These are phyloP conservation scores for Odontophorus gujanensis DNA, from an alignment of 2,113 vertebrate species.

Conservation along the genomic window DNA sequence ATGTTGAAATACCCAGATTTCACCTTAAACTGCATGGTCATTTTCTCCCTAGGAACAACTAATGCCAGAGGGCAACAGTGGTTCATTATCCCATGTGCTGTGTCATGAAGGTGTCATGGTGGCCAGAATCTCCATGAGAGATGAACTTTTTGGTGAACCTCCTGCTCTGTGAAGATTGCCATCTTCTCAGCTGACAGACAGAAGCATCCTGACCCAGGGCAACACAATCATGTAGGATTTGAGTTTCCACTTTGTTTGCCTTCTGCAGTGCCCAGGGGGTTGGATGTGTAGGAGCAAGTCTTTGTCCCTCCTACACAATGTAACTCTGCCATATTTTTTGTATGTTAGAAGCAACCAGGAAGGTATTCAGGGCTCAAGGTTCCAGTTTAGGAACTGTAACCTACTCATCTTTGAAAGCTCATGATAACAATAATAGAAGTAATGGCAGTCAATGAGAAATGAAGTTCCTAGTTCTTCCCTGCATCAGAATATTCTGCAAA, in stretches of 20 bases:
- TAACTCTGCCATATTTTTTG: not conserved
- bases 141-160: not conserved
- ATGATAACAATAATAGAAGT: not conserved
- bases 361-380: not conserved
- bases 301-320: not conserved
- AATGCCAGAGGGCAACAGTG: not conserved
- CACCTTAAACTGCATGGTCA: not conserved
- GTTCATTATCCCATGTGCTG: not conserved
- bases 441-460: not conserved
- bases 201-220: fast-evolving
- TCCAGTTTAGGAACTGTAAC: not conserved
- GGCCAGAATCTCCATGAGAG: not conserved
- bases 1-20: not conserved
- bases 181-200: not conserved
- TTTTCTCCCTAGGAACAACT: not conserved
- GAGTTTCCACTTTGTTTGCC: not conserved
- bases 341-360: not conserved
- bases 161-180: not conserved
- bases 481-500: not conserved
- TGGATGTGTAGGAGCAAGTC: not conserved
- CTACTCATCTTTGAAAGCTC: not conserved
- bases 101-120: not conserved
- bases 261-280: not conserved
- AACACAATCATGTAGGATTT: not conserved
- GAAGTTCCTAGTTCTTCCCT: not conserved